phyloP scores from a whole-genome alignment of 2,113 vertebrate genomes.

The Emydocephalus ijimae region DNA sequence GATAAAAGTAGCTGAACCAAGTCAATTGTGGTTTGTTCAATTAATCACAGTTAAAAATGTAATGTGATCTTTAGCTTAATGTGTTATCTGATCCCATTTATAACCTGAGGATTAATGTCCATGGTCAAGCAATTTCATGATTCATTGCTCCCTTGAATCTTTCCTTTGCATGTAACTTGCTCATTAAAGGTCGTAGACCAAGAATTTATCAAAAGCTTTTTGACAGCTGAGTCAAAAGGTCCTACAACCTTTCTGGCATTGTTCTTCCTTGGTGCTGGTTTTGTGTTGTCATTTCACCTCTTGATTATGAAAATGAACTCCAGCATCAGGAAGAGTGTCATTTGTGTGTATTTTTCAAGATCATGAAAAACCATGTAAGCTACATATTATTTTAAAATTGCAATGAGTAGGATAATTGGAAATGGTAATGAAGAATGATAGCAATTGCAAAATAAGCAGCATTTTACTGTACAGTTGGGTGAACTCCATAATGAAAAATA shows the following conservation, averaged over 20 bases:
- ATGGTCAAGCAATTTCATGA: background rate
- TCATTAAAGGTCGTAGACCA: background rate
- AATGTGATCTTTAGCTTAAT: background rate
- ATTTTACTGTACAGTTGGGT: background rate
- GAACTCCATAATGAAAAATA: background rate
- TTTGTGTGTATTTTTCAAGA: background rate
- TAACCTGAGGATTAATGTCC: background rate
- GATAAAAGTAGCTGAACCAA: background rate
- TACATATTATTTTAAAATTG: background rate
- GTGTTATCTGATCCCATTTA: background rate
- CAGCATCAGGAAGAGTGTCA: background rate
- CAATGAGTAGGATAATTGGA: background rate
- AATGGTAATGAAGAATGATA: background rate
- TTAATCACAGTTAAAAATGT: background rate
- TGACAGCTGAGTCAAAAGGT: background rate
- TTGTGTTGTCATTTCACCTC: background rate
- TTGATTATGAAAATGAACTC: background rate
- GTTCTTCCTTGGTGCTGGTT: background rate
- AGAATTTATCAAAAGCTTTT: background rate
- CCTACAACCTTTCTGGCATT: background rate
- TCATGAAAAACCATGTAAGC: background rate
- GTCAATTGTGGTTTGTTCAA: background rate
- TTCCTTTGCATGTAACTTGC: background rate
- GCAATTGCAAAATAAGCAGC: background rate
- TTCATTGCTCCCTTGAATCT: background rate